phyloP scores from a whole-genome alignment of 2,113 vertebrate species.

The Myrmophylax atrothorax region DNA sequence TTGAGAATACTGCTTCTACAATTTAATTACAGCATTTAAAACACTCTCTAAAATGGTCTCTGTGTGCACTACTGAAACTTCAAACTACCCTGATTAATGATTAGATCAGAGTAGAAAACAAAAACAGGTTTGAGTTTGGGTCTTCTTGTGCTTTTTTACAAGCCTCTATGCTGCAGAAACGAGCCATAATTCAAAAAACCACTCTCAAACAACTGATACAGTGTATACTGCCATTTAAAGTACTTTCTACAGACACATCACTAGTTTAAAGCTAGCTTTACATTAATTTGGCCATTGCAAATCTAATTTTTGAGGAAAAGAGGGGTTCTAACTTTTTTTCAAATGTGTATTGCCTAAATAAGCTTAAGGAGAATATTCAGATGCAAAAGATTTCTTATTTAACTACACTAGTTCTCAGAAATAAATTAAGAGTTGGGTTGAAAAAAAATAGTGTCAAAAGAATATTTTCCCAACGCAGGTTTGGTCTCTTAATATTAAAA shows the following conservation, averaged over 20 bases:
- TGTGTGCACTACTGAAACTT: constrained; percentile 41
- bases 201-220: neutral
- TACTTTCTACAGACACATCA: neutral
- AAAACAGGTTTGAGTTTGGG: constrained; percentile 4
- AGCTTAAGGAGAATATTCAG: neutral
- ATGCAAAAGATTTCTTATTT: neutral
- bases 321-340: neutral
- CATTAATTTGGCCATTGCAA: neutral
- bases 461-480: neutral
- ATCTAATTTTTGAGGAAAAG: constrained; percentile 10
- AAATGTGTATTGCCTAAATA: neutral
- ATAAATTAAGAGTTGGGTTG: neutral
- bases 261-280: constrained; percentile 21
- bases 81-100: constrained; percentile 63
- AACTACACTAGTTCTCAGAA: neutral
- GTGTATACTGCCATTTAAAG: constrained; percentile 16
- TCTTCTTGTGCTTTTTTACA: constrained; percentile 20
- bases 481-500: neutral
- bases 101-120: constrained; percentile 58
- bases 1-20: constrained; percentile 52
- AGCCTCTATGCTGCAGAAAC: constrained; percentile 13
- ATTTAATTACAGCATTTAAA: constrained; percentile 74
- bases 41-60: constrained; percentile 58
- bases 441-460: neutral
- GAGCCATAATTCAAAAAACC: constrained; percentile 21